Evolutionary conservation across 1,140 invertebrate species (phyloP).

Genomic region (Aplysia californica): DNA sequence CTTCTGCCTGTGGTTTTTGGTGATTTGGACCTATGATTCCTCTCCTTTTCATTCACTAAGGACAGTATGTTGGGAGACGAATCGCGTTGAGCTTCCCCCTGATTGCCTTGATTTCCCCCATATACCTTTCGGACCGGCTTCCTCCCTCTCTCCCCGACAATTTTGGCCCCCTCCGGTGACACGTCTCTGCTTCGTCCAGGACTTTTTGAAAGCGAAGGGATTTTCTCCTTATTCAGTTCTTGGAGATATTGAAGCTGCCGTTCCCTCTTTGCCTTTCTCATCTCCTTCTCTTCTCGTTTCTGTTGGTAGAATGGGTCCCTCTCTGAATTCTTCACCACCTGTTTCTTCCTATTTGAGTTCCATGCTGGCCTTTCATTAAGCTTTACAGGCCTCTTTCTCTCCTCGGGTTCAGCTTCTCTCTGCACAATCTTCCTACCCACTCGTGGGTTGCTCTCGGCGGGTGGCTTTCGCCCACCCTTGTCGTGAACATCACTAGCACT

Average conservation of each 20-base stretch:
- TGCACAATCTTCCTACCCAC: constrained; percentile 30
- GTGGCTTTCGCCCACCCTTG: not conserved
- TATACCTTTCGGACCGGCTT: not conserved
- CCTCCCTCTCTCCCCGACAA: constrained; percentile 21
- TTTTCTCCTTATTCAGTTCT: constrained; percentile 54
- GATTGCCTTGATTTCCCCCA: not conserved
- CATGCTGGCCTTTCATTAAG: constrained; percentile 35
- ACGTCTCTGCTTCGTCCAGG: constrained; percentile 30
- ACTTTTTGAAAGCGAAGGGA: constrained; percentile 39
- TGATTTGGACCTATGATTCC: not conserved
- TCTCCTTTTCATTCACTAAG: not conserved
- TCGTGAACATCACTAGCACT: not conserved
- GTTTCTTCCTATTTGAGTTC: constrained; percentile 55
- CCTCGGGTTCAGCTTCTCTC: constrained; percentile 44
- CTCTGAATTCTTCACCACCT: constrained; percentile 56
- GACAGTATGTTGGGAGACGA: constrained; percentile 15
- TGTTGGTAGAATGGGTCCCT: constrained; percentile 59
- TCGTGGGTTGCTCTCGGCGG: not conserved
- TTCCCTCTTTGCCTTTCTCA: constrained; percentile 45
- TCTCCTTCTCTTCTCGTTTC: constrained; percentile 48
- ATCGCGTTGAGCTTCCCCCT: not conserved
- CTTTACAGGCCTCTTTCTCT: constrained; percentile 29
- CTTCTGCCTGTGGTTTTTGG: not conserved
- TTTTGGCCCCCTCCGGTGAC: not conserved
- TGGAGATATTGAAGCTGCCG: constrained; percentile 50